These are phyloP conservation scores for Hippasteria phrygiana DNA, from an alignment of 53 echinoderm and acorn worm genomes.

Conservation along the genomic window DNA sequence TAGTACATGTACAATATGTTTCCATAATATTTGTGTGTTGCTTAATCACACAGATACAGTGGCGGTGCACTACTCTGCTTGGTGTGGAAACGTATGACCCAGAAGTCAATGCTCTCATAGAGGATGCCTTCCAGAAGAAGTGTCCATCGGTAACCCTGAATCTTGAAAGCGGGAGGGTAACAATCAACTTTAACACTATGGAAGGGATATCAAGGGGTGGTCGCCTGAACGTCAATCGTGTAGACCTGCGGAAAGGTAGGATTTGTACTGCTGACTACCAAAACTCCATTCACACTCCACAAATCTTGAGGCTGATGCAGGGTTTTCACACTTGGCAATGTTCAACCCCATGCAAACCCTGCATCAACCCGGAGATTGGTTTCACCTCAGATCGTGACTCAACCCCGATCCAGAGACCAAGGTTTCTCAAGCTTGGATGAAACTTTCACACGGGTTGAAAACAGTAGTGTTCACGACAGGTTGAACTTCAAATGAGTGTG, in stretches of 20 bases:
- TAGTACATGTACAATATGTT: not conserved
- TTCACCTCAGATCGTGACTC: too few species aligned
- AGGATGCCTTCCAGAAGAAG: slow-evolving; percentile 44
- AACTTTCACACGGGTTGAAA: too few species aligned
- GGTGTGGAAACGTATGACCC: slow-evolving; percentile 37
- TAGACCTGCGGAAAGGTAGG: slow-evolving; percentile 1
- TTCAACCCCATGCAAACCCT: too few species aligned
- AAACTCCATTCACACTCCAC: too few species aligned
- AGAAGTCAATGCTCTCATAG: slow-evolving; percentile 31
- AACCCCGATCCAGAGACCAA: too few species aligned
- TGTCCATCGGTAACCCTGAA: not conserved
- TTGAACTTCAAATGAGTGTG: too few species aligned
- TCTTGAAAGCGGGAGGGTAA: slow-evolving; percentile 10
- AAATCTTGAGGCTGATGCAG: too few species aligned
- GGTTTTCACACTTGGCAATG: too few species aligned
- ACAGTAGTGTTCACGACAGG: too few species aligned
- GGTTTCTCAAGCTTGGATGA: too few species aligned
- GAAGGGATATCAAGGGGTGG: not conserved
- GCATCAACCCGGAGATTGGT: too few species aligned
- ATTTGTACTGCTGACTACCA: too few species aligned
- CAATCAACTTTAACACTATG: slow-evolving; percentile 34
- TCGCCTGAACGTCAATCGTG: not conserved
- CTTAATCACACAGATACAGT: not conserved
- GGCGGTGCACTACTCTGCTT: not conserved
- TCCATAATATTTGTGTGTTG: not conserved